phyloP scores from a whole-genome alignment of 2,888 invertebrate species.

The Tenthredo livida region DNA sequence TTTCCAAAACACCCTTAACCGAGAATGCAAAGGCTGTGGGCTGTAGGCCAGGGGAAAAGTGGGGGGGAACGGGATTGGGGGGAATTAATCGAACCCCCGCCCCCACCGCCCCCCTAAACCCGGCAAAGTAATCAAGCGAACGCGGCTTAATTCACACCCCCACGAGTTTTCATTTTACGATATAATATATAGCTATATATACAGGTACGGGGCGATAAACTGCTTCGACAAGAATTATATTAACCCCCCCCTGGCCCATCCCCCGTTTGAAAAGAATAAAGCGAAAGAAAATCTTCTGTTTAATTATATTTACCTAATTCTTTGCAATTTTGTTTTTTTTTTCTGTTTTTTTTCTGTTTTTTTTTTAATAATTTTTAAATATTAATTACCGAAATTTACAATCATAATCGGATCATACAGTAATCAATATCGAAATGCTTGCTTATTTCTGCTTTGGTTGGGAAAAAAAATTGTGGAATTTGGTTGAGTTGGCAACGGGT shows the following conservation, averaged over 20 bases:
- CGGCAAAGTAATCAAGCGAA: background rate
- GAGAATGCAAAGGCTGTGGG: background rate
- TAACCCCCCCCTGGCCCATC: background rate
- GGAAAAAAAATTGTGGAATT: background rate
- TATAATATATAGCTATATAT: background rate
- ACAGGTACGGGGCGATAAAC: background rate
- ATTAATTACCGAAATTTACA: background rate
- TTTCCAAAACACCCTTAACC: slow-evolving; percentile 33
- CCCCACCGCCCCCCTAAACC: background rate
- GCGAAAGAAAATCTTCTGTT: background rate
- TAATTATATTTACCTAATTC: background rate
- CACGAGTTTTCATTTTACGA: background rate
- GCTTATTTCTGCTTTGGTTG: background rate
- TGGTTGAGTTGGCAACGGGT: slow-evolving; percentile 4
- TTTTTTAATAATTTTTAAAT: background rate
- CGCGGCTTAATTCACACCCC: slow-evolving; percentile 12
- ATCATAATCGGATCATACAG: no score
- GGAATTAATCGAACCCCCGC: background rate
- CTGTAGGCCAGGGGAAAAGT: background rate
- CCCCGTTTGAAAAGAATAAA: no score
- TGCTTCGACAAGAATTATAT: slow-evolving; percentile 4
- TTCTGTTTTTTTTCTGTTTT: background rate
- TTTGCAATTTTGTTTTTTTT: background rate
- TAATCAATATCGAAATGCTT: no score
- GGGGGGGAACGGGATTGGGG: background rate